Evolutionary conservation across 2,888 invertebrate species (phyloP).

Genomic region (Panzeria rudis): DNA sequence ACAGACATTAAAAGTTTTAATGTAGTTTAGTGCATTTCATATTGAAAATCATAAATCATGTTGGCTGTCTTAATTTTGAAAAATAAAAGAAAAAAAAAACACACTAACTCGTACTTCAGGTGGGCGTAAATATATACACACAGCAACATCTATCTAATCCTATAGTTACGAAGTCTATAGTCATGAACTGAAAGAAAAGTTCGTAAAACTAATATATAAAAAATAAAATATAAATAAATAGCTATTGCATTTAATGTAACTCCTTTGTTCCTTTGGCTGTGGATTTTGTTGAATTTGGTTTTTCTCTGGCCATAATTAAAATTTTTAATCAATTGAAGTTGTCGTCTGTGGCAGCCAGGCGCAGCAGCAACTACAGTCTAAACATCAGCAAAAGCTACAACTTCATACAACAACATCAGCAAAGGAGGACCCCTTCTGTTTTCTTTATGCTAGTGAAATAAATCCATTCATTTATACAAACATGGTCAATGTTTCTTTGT

Average conservation of each 20-base stretch:
- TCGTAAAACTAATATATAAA: slow-evolving; percentile 29
- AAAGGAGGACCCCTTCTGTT: slow-evolving; percentile 75
- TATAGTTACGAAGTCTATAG: background rate
- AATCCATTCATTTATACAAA: slow-evolving; percentile 71
- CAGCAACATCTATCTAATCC: slow-evolving; percentile 24
- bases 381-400: slow-evolving; percentile 54
- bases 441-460: slow-evolving; percentile 74
- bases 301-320: slow-evolving; percentile 74
- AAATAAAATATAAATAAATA: slow-evolving; percentile 35
- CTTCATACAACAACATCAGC: slow-evolving; percentile 12
- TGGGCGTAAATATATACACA: slow-evolving; percentile 64
- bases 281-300: slow-evolving; percentile 5
- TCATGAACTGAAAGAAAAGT: slow-evolving; percentile 8
- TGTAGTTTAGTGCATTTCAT: slow-evolving; percentile 55
- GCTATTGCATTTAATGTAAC: slow-evolving; percentile 26
- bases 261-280: slow-evolving; percentile 49
- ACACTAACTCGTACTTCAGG: slow-evolving; percentile 12
- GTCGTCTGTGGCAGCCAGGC: slow-evolving; percentile 72
- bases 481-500: slow-evolving; percentile 52
- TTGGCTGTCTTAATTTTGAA: slow-evolving; percentile 73
- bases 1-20: slow-evolving; percentile 40
- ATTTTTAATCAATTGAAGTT: slow-evolving; percentile 76
- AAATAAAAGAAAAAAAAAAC: slow-evolving; percentile 54
- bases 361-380: slow-evolving; percentile 59
- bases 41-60: slow-evolving; percentile 75